Percentiles rank a stretch among this genome's conserved stretches.
Conservation (phyloP, 2,797 vertebrate species). For the Sebastes dallii region DNA sequence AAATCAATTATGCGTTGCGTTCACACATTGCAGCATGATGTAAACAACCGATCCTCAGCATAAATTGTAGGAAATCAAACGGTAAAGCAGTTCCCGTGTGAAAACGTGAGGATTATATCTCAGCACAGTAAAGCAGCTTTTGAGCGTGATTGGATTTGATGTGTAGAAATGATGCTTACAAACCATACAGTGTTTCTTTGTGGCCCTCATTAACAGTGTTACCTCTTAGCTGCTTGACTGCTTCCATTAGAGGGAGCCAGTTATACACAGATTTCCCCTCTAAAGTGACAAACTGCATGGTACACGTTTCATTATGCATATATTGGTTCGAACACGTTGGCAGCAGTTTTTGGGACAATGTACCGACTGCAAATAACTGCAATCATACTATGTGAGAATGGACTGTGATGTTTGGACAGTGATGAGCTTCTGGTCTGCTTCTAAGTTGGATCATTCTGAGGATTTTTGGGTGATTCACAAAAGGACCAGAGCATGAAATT, state of each 20-base stretch:
- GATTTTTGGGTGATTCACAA: background rate
- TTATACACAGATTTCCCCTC: constrained; percentile 26
- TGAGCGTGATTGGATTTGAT: background rate
- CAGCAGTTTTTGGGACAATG: background rate
- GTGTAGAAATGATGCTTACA: background rate
- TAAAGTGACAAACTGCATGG: constrained; percentile 10
- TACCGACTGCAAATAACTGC: background rate
- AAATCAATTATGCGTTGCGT: background rate
- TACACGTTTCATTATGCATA: background rate
- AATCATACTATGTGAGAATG: background rate
- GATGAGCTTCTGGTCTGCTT: background rate
- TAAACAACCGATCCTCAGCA: background rate
- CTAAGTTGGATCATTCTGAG: background rate
- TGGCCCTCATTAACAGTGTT: background rate
- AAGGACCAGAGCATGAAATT: background rate
- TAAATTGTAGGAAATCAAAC: background rate
- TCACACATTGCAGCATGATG: background rate
- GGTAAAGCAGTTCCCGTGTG: background rate
- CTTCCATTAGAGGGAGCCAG: constrained; percentile 67
- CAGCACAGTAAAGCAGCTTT: background rate
- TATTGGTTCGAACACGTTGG: background rate
- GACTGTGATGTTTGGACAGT: background rate
- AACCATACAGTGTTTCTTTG: background rate
- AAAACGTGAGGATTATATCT: background rate
- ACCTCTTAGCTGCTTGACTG: background rate